phyloP scores from a whole-genome alignment of 2,113 vertebrate genomes.

The Tragelaphus strepsiceros region DNA sequence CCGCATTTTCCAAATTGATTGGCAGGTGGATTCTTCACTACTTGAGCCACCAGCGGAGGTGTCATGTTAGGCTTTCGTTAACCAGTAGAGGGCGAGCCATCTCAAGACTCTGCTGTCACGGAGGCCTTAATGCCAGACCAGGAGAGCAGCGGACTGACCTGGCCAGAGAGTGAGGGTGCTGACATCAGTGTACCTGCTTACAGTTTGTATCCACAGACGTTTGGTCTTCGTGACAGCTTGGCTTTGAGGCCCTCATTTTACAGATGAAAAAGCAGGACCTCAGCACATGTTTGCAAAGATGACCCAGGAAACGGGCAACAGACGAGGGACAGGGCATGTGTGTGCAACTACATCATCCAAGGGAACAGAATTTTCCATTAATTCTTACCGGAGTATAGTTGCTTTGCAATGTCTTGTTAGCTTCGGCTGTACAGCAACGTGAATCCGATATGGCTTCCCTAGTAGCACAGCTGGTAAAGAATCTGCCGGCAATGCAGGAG shows the following conservation, averaged over 20 bases:
- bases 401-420: neutral
- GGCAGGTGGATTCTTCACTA: neutral
- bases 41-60: neutral
- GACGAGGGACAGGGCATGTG: neutral
- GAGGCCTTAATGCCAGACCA: neutral
- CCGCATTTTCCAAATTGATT: neutral
- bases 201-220: neutral
- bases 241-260: neutral
- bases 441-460: neutral
- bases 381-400: neutral
- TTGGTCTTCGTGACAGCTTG: neutral
- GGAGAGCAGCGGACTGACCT: accelerated
- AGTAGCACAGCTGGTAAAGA: neutral
- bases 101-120: neutral
- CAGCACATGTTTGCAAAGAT: neutral
- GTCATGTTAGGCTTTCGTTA: neutral
- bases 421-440: neutral
- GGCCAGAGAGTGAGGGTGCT: too few species aligned
- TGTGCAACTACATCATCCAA: accelerated
- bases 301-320: neutral
- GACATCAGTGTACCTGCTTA: neutral
- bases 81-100: slow-evolving; percentile 1
- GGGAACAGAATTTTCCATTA: neutral
- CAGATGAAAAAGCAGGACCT: neutral
- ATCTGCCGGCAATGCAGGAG: neutral